phyloP scores from a whole-genome alignment of 2,797 vertebrate species.

The Ctenopoma multispine region DNA sequence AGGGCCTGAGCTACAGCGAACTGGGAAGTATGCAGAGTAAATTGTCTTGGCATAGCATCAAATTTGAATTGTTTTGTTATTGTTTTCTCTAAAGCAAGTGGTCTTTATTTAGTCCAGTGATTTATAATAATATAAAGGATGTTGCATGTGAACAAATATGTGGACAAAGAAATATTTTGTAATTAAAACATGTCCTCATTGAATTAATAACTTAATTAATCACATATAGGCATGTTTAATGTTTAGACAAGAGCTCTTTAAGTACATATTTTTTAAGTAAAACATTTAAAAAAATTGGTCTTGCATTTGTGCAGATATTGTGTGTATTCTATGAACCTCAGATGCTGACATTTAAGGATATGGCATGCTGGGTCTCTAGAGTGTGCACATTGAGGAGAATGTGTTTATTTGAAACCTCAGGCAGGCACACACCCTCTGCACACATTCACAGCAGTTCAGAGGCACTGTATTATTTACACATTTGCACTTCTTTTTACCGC shows the following conservation, averaged over 20 bases:
- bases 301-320: conserved; percentile 57
- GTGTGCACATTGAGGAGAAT: conserved; percentile 44
- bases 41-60: neutral
- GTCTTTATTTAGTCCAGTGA: neutral
- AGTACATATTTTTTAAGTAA: neutral
- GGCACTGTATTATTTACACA: conserved; percentile 77
- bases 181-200: conserved; percentile 3
- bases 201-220: conserved; percentile 18
- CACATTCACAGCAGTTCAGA: conserved; percentile 37
- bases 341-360: conserved; percentile 58
- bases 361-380: conserved; percentile 28
- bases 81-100: neutral
- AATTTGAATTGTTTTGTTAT: neutral
- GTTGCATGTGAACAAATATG: neutral
- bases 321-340: conserved; percentile 26
- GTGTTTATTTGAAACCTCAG: conserved; percentile 67
- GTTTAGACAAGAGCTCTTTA: neutral
- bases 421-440: conserved; percentile 32
- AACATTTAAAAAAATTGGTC: neutral
- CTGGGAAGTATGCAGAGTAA: conserved; percentile 88
- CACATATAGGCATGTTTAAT: conserved; percentile 13
- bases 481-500: conserved; percentile 52
- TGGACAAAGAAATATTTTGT: conserved; percentile 12
- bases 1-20: conserved; percentile 93
- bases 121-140: neutral